Conservation (phyloP, 2,113 vertebrate genomes). For the Fukomys damarensis region DNA sequence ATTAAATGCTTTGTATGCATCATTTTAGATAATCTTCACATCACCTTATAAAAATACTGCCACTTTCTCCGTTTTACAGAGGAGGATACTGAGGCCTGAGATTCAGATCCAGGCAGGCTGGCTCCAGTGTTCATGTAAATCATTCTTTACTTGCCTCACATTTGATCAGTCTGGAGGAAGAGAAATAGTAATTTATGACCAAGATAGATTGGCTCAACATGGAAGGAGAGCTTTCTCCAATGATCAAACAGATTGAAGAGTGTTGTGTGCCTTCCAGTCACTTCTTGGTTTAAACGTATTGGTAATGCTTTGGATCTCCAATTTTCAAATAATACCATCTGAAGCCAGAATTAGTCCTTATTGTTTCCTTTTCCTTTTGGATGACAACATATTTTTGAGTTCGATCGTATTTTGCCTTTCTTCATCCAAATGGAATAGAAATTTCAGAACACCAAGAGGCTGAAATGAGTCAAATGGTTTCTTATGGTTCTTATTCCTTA, state of each 20-base stretch:
- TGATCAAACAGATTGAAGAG: background rate
- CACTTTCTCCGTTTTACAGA: background rate
- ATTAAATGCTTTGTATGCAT: background rate
- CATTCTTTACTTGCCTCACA: background rate
- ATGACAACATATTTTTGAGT: slow-evolving; percentile 32
- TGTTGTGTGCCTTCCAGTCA: background rate
- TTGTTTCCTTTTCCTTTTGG: background rate
- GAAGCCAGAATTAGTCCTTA: background rate
- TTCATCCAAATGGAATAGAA: slow-evolving; percentile 25
- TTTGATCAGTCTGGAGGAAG: background rate
- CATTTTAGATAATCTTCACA: background rate
- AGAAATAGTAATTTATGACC: background rate
- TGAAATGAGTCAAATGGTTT: slow-evolving; percentile 43
- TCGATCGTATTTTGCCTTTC: slow-evolving; percentile 17
- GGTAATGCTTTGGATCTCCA: background rate
- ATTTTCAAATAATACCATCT: background rate
- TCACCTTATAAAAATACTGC: background rate
- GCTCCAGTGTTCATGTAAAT: background rate
- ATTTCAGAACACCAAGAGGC: slow-evolving; percentile 53
- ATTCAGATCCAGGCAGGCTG: background rate
- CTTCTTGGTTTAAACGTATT: background rate
- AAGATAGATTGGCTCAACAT: background rate
- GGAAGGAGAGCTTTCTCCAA: background rate
- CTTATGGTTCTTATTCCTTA: slow-evolving; percentile 8
- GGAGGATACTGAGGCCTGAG: background rate